Evolutionary conservation across 2,888 invertebrate genomes (phyloP), one percentile per base, ranked within the genome.

Genomic region (Hecatera dysodea): DNA sequence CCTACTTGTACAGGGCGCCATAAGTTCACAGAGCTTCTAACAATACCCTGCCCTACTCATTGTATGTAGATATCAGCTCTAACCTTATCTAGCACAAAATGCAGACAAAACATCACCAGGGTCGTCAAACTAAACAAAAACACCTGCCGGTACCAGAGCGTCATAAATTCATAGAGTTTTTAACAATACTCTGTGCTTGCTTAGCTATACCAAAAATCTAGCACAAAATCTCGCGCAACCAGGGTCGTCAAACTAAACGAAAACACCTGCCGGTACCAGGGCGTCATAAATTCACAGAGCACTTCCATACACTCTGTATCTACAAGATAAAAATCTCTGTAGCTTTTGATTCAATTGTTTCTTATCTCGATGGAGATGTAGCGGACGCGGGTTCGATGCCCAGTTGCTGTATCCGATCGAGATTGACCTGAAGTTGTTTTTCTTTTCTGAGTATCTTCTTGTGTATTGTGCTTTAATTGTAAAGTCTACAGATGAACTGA

Each of bases 331-430:
- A 68, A 80, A 86, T 87, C 86, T 84, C 68, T 63, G 67, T 78
- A 72, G 72, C 77, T 72, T 87, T 89, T 86, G 90, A 92, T 92
- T 93, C 92, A 92, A 93, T 92, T 92, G 92, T 92, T 86, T 67
- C 84, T 89, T 92, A 92, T 92, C 92, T 87, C 78, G 90, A 89
- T 90, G 88, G 81, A 89, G 89, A 86, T 80, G 87, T 86, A 83
- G 87, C 84, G 85, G 85, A 80, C 72, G 72, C 75, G 87, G 79
- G 92, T 90, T 92, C 93, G 91, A 92, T 88, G 92, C 86, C 92
- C 92, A 89, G 82, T 65, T 65, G 59, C 24, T 74, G 63, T 71
- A 81, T 53, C 73, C 46, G 48, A 72, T 67, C 68, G 67, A 74
- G 61, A 64, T 56, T 50, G 60, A 72, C 44, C 69, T 52, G 29